Percentiles rank a stretch among this genome's conserved stretches.
Evolutionary conservation across 2,797 vertebrate species (phyloP).

Genomic region (Salarias fasciatus): DNA sequence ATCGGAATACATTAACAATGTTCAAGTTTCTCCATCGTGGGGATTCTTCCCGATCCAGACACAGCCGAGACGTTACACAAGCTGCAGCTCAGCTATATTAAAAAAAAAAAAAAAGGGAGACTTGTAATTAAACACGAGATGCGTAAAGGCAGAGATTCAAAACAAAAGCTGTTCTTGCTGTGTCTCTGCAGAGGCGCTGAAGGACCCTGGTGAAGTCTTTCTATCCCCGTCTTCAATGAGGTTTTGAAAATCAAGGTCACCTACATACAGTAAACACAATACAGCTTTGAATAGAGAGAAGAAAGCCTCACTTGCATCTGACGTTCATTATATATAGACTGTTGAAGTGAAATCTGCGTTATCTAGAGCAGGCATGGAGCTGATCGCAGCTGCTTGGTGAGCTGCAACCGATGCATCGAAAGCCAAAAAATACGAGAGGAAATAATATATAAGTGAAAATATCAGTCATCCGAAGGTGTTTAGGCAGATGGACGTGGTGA

Average conservation of each 20-base stretch:
- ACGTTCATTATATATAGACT: conserved; percentile 5
- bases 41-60: conserved; percentile 31
- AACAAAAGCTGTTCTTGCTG: conserved; percentile 10
- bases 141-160: conserved; percentile 24
- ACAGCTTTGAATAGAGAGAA: conserved; percentile 12
- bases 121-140: conserved; percentile 21
- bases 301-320: conserved; percentile 3
- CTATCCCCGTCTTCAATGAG: conserved; percentile 5
- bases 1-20: conserved; percentile 63
- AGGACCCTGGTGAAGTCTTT: conserved; percentile 8
- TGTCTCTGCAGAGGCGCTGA: conserved; percentile 9
- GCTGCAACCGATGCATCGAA: not conserved
- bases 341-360: conserved; percentile 3
- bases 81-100: conserved; percentile 11
- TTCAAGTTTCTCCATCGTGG: not conserved
- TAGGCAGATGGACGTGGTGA: no score
- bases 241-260: conserved; percentile 43
- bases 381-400: not conserved
- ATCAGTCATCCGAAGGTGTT: no score
- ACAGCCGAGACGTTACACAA: conserved; percentile 25
- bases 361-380: not conserved
- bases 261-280: conserved; percentile 8
- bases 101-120: no score
- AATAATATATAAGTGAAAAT: no score
- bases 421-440: no score